Evolutionary conservation across 2,797 vertebrate species (phyloP).

Genomic region (Dendrocincla tyrannina): DNA sequence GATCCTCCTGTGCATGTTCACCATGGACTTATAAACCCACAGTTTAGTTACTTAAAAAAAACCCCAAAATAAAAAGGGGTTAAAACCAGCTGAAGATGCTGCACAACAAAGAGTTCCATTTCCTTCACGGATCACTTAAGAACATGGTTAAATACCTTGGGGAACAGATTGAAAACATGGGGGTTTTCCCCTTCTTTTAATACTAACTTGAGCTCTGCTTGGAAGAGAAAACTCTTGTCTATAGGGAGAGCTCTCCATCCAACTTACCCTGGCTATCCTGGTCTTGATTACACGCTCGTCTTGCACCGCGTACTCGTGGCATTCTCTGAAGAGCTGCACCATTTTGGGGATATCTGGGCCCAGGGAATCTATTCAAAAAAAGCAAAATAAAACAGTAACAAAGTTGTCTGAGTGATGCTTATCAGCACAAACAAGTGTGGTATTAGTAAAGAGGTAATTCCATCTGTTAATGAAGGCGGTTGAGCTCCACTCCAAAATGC

Average conservation of each 20-base stretch:
- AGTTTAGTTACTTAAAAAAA: background rate
- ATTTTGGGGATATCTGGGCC: conserved; percentile 83
- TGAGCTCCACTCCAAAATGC: background rate
- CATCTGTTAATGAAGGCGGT: background rate
- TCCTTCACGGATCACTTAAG: background rate
- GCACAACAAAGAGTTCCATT: background rate
- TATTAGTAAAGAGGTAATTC: background rate
- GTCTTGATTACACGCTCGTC: conserved; percentile 77
- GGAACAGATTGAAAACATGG: rapidly evolving
- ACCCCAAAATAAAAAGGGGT: too few relatives aligned
- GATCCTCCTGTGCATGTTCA: background rate
- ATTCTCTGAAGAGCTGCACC: conserved; percentile 82
- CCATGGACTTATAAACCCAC: rapidly evolving
- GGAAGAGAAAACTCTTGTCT: background rate
- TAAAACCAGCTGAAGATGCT: background rate
- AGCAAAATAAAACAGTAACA: background rate
- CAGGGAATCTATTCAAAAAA: conserved; percentile 78
- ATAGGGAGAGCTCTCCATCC: background rate
- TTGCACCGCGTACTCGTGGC: conserved; percentile 85
- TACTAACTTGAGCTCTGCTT: background rate
- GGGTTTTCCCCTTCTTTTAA: background rate
- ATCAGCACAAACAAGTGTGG: rapidly evolving
- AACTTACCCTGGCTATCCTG: conserved; percentile 86
- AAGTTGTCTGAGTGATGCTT: background rate
- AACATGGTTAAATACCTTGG: background rate